Conservation (phyloP, 2,888 invertebrate genomes). For the Eilema sororculum region DNA sequence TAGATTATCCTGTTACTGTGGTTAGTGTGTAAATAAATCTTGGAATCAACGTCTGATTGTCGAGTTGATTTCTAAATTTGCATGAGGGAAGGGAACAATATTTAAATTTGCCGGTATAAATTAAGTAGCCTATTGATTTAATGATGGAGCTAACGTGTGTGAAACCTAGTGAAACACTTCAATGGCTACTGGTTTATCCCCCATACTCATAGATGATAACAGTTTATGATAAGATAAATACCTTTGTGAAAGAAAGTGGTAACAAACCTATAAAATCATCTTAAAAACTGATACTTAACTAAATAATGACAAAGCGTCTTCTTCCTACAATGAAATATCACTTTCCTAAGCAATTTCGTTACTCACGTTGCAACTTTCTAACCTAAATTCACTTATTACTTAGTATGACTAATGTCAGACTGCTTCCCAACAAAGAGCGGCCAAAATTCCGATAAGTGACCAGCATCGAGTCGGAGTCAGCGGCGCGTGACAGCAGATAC, state of each 20-base stretch:
- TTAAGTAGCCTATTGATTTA: too few relatives aligned
- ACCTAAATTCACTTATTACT: not conserved
- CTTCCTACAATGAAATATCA: not conserved
- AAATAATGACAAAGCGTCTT: constrained; percentile 5
- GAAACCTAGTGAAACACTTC: too few relatives aligned
- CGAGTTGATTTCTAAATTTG: too few relatives aligned
- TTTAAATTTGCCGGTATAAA: too few relatives aligned
- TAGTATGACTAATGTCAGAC: constrained; percentile 7
- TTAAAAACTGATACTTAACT: not conserved
- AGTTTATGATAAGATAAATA: too few relatives aligned
- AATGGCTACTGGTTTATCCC: too few relatives aligned
- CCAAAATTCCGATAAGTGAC: constrained; percentile 32
- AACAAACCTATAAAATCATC: not conserved
- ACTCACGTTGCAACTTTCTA: constrained; percentile 6
- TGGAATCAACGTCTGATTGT: not conserved
- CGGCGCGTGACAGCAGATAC: constrained; percentile 45
- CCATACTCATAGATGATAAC: too few relatives aligned
- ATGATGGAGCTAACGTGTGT: too few relatives aligned
- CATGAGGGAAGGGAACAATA: too few relatives aligned
- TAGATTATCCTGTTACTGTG: not conserved
- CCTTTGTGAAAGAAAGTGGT: not conserved
- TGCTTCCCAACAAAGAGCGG: constrained; percentile 19
- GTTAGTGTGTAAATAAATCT: not conserved
- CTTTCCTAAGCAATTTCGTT: constrained; percentile 6
- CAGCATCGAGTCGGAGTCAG: constrained; percentile 25